Percentiles rank a stretch among this genome's conserved stretches.
Evolutionary conservation across 2,797 vertebrate genomes (phyloP).

Genomic region (Petrocephalus sullivani): DNA sequence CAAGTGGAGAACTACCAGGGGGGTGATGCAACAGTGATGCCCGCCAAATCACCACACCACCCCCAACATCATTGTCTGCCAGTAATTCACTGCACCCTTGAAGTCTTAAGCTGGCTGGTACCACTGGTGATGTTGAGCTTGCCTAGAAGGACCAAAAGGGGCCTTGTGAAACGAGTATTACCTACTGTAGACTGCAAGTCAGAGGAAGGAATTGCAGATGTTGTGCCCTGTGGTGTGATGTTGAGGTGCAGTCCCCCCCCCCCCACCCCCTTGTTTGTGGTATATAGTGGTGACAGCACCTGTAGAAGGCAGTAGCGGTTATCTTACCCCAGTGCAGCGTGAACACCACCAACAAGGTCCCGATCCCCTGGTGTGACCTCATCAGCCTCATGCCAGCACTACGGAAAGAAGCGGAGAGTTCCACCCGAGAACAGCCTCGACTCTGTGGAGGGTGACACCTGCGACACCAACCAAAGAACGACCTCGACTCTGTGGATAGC

Average conservation of each 20-base stretch:
- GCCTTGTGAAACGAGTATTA: not conserved
- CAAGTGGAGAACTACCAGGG: not conserved
- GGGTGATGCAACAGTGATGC: not conserved
- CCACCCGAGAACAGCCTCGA: not conserved
- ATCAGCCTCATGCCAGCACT: not conserved
- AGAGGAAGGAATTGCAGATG: not conserved
- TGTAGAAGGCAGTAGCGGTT: not conserved
- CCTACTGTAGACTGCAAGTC: not conserved
- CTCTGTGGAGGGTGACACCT: not conserved
- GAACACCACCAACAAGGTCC: not conserved
- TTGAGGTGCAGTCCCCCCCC: no score
- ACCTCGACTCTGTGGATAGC: no score
- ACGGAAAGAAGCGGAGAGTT: not conserved
- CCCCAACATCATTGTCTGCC: not conserved
- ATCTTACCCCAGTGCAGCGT: not conserved
- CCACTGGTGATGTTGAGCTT: not conserved
- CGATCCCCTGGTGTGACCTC: not conserved
- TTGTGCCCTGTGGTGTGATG: not conserved
- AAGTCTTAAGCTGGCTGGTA: not conserved
- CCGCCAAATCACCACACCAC: not conserved
- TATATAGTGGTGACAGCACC: not conserved
- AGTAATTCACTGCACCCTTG: not conserved
- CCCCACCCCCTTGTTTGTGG: not conserved
- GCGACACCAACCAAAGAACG: no score
- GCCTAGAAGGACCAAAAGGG: not conserved